These are phyloP conservation scores for Dendropsophus ebraccatus DNA, from an alignment of 2,113 vertebrate species.

Conservation along the genomic window DNA sequence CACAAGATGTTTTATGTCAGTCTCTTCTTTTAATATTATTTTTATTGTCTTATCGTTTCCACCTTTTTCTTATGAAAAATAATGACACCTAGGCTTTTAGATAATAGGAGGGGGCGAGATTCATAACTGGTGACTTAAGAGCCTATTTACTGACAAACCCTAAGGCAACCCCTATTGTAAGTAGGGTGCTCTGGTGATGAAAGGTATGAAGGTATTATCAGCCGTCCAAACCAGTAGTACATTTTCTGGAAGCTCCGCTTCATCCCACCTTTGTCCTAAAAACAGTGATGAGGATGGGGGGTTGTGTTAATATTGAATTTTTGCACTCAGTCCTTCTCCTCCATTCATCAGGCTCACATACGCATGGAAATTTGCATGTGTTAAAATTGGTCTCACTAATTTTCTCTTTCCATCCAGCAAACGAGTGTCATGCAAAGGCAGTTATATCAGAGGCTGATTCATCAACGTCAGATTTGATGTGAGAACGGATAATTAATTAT, in stretches of 20 bases:
- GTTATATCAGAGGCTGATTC: slow-evolving; percentile 45
- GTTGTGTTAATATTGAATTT: slow-evolving; percentile 43
- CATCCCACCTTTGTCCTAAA: slow-evolving; percentile 25
- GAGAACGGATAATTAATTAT: slow-evolving; percentile 49
- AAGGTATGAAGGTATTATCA: not conserved
- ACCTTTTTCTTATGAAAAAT: not conserved
- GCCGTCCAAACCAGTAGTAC: not conserved
- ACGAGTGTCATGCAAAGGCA: slow-evolving; percentile 45
- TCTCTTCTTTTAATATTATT: not conserved
- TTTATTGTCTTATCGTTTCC: not conserved
- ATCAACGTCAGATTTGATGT: slow-evolving; percentile 48
- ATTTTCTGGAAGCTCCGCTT: not conserved
- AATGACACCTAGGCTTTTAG: not conserved
- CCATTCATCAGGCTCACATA: slow-evolving; percentile 47
- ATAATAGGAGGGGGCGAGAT: not conserved
- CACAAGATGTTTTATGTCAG: not conserved
- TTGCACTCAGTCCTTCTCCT: slow-evolving; percentile 28
- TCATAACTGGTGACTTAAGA: not conserved
- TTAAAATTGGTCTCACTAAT: slow-evolving; percentile 47
- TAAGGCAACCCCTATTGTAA: not conserved
- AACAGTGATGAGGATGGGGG: slow-evolving; percentile 14
- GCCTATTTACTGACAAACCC: not conserved
- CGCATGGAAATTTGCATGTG: slow-evolving; percentile 45
- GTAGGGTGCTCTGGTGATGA: not conserved
- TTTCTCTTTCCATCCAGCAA: slow-evolving; percentile 31